Conservation (phyloP, 2,113 vertebrate genomes). For the Odocoileus hemionus region DNA sequence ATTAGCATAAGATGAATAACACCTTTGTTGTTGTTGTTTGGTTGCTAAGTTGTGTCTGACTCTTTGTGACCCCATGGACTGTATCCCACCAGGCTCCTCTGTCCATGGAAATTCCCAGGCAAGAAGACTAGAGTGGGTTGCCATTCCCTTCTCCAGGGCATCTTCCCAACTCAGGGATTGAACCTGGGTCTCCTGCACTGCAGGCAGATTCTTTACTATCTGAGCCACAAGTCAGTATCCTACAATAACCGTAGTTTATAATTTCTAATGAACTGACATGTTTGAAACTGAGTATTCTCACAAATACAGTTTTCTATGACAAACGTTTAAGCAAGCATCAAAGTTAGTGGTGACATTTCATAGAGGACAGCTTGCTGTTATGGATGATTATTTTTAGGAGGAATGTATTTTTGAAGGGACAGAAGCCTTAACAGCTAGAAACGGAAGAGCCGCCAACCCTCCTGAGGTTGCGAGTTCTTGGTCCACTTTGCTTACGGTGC, state of each 20-base stretch:
- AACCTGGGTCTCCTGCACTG: background rate
- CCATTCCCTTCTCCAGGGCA: background rate
- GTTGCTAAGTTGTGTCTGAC: background rate
- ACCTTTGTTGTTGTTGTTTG: background rate
- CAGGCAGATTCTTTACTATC: background rate
- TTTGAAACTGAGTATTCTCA: background rate
- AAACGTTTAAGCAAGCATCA: background rate
- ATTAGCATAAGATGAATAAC: background rate
- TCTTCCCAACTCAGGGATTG: background rate
- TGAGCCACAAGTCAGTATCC: background rate
- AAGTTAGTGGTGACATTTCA: background rate
- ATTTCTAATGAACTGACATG: background rate
- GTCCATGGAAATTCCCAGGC: background rate
- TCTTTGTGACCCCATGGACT: background rate
- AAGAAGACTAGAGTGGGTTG: background rate
- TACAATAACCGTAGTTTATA: background rate
- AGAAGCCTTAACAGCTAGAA: background rate
- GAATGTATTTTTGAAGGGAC: background rate
- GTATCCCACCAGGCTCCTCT: background rate
- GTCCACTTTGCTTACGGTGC: background rate
- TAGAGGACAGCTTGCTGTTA: background rate
- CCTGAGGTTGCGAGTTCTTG: background rate
- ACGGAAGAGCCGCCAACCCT: background rate
- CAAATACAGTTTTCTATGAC: background rate
- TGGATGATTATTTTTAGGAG: background rate